A percentile compares a stretch with the other conserved stretches of the same genome.
phyloP scores from a whole-genome alignment of 2,113 vertebrate genomes.

The Austrofundulus limnaeus region DNA sequence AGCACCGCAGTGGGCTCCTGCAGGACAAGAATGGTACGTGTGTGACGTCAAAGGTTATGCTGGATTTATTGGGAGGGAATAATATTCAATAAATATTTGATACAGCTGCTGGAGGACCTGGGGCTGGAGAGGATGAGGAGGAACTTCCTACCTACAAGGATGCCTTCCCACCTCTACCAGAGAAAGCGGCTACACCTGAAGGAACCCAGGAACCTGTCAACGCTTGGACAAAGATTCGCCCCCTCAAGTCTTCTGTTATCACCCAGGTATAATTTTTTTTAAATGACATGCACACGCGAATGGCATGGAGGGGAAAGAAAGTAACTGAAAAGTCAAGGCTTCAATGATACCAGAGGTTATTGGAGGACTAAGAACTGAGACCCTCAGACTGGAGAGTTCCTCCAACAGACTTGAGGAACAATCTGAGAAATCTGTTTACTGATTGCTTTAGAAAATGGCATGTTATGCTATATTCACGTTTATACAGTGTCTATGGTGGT shows the following conservation, averaged over 20 bases:
- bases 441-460: no score
- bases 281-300: no score
- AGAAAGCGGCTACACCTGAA: slow-evolving; percentile 91
- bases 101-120: slow-evolving; percentile 79
- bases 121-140: slow-evolving; percentile 90
- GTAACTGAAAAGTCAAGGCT: no score
- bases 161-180: slow-evolving; percentile 97
- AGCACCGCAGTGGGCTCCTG: slow-evolving; percentile 95
- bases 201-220: slow-evolving; percentile 86
- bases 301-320: no score
- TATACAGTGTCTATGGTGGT: no score
- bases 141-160: slow-evolving; percentile 98
- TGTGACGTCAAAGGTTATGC: background rate
- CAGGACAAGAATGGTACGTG: slow-evolving; percentile 85
- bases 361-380: no score
- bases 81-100: no score
- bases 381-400: no score
- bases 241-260: slow-evolving; percentile 96
- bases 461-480: no score
- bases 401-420: no score
- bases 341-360: no score
- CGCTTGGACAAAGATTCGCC: slow-evolving; percentile 95
- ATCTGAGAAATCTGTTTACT: no score
- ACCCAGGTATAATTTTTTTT: slow-evolving; percentile 98
- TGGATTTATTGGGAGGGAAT: background rate